Base-by-base conservation (phyloP, 2,888 invertebrate species). In the Drosophila demipolita region DNA sequence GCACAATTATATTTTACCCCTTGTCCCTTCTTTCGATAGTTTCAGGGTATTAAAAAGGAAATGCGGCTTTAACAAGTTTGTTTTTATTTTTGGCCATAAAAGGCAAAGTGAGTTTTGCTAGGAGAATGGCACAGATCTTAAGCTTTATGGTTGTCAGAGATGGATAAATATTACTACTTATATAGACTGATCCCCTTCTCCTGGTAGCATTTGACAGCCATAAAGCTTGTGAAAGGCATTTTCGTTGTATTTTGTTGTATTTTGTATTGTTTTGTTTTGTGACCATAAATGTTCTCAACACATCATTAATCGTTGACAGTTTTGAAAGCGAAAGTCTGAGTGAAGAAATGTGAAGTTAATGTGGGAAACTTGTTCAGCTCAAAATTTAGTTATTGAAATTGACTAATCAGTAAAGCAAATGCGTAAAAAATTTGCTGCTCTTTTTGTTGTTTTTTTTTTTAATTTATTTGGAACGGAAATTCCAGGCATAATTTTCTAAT, bases 401-500 rank as follows among this genome's bases (percentile, higher is more conserved):
- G 40, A 38, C 80, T 61, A 79, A 77, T 79, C 79, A 77, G 59
- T 55, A 60, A 78, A 6, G 61, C 78, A 72, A 78, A 77, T 73
- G 62, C 59, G 58, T 61, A 52, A 73, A 70, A 75, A 73, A 42
- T 54, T 63, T 76, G 80, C 63, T 66, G 66, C 52, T 59, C 53
- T 49, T 53, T 66, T 48, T 49, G 55, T 32, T 64, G 54, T 55
- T 59, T 66, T 48, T 36, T 32, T 11, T 32, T n/a, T 29, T 12
- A n/a, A 32, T 15, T 20, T 29, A 57, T 57, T 57, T 57, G 32
- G 29, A 78, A 67, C 87, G 89, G 87, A 87, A 89, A 87, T 87
- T 89, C 87, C 89, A 89, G 74, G 75, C 87, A 87, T 87, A 82
- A 79, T 89, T 89, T 89, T 78, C 87, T 89, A 89, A 85, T 89